Evolutionary conservation across 1,140 invertebrate species (phyloP), one percentile per base, ranked within the genome.

Genomic region (Heliothis subflexa): DNA sequence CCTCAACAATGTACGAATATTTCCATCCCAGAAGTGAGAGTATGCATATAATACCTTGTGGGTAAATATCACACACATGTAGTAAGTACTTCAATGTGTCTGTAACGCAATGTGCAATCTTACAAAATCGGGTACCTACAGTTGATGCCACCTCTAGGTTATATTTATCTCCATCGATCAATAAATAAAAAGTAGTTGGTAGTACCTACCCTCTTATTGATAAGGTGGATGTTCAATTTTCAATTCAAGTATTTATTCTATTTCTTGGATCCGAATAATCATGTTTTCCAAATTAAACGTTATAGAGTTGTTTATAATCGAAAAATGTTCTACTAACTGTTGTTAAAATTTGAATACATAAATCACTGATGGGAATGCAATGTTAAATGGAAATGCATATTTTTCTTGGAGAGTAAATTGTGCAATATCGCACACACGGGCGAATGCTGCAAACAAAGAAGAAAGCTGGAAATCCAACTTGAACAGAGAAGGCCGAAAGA

Each of bases 401-500:
- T 70, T 70, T 16, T 13, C 4, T 13, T 5, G 16, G 13, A 62
- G 25, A 18, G 13, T 50, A 50, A n/a, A 12, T 12, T 68, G 50
- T 66, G 9, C 13, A 25, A 40, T 79, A 47, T 79, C 21, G 49
- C 28, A 71, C 45, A 68, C 18, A 21, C 57, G 28, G 59, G 18
- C 73, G 75, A 81, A 81, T 62, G 50, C 80, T 62, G 50, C 70
- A 79, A 86, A 87, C 81, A 82, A 86, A 89, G 88, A 91, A 87
- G 91, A 91, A 92, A 93, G 90, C 85, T 89, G 73, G 57, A 79
- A 82, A 85, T 78, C 52, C 74, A 73, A 62, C 49, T 66, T 62
- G 61, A 82, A 70, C 79, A 83, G 78, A 90, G 86, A 88, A 87
- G 85, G 84, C 78, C 78, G 86, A 90, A 93, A 93, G 91, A 94